Evolutionary conservation across 1,140 invertebrate species (phyloP), one percentile per base, ranked within the genome.

Genomic region (Araneus ventricosus): DNA sequence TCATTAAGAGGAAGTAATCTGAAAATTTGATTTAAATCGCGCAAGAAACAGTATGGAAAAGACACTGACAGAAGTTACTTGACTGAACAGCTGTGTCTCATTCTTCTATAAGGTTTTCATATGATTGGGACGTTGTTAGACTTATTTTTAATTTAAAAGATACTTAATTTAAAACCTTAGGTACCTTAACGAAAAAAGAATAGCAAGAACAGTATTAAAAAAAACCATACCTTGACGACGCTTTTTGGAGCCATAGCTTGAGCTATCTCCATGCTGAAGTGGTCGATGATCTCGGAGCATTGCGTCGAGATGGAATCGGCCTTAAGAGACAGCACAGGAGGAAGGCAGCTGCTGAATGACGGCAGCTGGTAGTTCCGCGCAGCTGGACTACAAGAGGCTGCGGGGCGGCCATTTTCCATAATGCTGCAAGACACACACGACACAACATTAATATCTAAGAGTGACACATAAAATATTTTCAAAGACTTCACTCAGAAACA

Each of bases 181-280:
- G n/a, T n/a, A 2, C 1, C 17, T 52, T 52, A 52, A 17, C 45
- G 17, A 17, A n/a, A 4, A 52, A 52, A 8, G 10, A 52, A 52
- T 52, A 52, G 17, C 10, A 17, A 2, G 17, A 8, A 14, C 45
- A 17, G 17, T 52, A n/a, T n/a, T n/a, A 67, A 27, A 67, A 27
- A 20, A 6, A n/a, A 27, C 8, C 61, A 59, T 80, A 93, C 92
- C 52, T 89, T 93, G 14, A 89, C 92, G 45, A 89, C 87, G 52
- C 45, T 82, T 57, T 89, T 93, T 34, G 92, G 67, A 34, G 92
- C 92, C 52, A 93, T 88, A 22, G 61, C 70, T 30, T 93, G 92
- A 84, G 92, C 92, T 88, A 93, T 87, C 92, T 93, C 92, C 86
- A 85, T 89, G 86, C 92, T 93, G 87, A 93, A 93, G 86, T 93